phyloP scores from a whole-genome alignment of 37 sponge, comb jelly and placozoan species.

The Tethya wilhelma region DNA sequence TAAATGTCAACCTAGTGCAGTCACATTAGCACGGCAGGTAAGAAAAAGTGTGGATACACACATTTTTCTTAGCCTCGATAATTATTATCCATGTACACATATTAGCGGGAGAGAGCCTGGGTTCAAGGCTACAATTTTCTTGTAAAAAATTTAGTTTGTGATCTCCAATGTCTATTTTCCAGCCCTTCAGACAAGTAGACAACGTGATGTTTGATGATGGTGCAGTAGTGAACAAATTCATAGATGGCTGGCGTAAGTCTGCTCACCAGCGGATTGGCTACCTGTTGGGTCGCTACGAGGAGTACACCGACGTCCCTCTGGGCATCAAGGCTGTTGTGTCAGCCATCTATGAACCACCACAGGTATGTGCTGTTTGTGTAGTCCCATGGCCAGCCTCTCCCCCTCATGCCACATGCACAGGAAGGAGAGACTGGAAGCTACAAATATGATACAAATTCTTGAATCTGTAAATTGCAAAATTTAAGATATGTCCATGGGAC shows the following conservation, averaged over 20 bases:
- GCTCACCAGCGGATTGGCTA: constrained; percentile 86
- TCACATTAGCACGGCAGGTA: constrained; percentile 93
- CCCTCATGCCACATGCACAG: not conserved
- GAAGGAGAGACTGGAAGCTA: not conserved
- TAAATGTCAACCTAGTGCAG: constrained; percentile 89
- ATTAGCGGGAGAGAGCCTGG: too few species aligned
- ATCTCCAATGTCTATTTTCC: not conserved
- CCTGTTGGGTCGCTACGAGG: constrained; percentile 83
- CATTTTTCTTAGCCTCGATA: not conserved
- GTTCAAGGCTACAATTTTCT: not conserved
- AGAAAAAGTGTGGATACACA: not conserved
- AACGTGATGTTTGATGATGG: constrained; percentile 94
- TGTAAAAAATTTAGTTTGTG: too few species aligned
- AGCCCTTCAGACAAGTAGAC: constrained; percentile 92
- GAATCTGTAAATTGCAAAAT: too few species aligned
- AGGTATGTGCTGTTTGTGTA: constrained; percentile 40
- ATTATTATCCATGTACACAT: not conserved
- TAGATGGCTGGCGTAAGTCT: constrained; percentile 85
- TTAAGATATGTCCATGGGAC: not conserved
- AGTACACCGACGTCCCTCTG: constrained; percentile 88
- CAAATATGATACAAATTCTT: too few species aligned
- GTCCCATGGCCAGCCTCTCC: too few species aligned
- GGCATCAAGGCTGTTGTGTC: constrained; percentile 90
- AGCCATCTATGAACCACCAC: constrained; percentile 97
- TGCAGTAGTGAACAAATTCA: constrained; percentile 84